Evolutionary conservation across 2,113 vertebrate species (phyloP).

Genomic region (Tympanuchus pallidicinctus): DNA sequence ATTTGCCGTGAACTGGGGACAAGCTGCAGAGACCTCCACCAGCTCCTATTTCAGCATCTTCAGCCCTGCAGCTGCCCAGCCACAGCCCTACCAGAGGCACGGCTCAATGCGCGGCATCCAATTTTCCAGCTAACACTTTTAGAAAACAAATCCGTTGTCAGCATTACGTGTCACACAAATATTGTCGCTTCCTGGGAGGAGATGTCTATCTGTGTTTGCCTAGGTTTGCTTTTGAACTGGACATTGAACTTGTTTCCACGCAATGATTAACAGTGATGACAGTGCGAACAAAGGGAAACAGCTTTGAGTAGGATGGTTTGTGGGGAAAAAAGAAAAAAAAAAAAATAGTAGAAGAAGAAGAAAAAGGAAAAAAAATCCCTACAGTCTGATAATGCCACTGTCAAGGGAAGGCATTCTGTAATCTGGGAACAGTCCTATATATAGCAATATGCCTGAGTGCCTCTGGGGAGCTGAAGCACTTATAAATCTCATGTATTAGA

Average conservation of each 20-base stretch:
- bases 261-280: slow-evolving; percentile 36
- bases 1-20: rapidly evolving
- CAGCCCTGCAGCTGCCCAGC: neutral
- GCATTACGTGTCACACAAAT: neutral
- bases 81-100: neutral
- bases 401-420: slow-evolving; percentile 58
- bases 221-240: slow-evolving; percentile 24
- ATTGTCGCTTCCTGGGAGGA: neutral
- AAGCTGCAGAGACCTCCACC: rapidly evolving
- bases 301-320: neutral
- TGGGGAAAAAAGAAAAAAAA: neutral
- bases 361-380: neutral
- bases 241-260: slow-evolving; percentile 58
- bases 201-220: slow-evolving; percentile 32
- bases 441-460: slow-evolving; percentile 64
- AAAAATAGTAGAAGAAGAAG: neutral
- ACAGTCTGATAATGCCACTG: slow-evolving; percentile 44
- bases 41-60: rapidly evolving
- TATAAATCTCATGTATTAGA: slow-evolving; percentile 66
- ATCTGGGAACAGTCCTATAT: slow-evolving; percentile 73
- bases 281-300: slow-evolving; percentile 37
- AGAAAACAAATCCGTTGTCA: slow-evolving; percentile 24
- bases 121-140: neutral
- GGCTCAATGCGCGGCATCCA: neutral
- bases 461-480: slow-evolving; percentile 65